Conservation (phyloP, 2,113 vertebrate genomes). For the Bucco capensis region DNA sequence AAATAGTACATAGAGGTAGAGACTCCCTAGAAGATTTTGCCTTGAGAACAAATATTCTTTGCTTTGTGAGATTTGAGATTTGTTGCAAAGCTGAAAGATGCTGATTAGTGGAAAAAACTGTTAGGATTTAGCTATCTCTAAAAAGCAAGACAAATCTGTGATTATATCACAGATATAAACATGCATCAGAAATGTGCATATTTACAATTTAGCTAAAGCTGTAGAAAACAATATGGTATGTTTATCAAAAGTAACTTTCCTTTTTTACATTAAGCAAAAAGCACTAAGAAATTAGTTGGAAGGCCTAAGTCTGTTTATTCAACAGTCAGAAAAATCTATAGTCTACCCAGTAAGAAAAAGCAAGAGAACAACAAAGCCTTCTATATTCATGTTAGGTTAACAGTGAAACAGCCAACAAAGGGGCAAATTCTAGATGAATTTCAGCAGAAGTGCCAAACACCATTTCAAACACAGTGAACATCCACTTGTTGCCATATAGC, state of each 20-base stretch:
- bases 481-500: slow-evolving; percentile 60
- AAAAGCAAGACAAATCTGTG: slow-evolving; percentile 21
- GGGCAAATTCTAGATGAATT: slow-evolving; percentile 12
- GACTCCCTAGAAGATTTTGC: neutral
- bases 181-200: neutral
- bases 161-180: neutral
- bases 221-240: neutral
- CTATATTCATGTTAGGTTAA: slow-evolving; percentile 43
- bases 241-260: neutral
- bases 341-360: slow-evolving; percentile 2
- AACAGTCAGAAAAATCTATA: neutral
- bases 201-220: neutral
- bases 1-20: slow-evolving; percentile 10
- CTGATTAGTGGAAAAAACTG: slow-evolving; percentile 6
- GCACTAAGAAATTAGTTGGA: neutral
- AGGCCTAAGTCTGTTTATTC: neutral
- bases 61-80: neutral
- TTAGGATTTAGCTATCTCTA: slow-evolving; percentile 12
- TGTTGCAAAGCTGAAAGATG: slow-evolving; percentile 6
- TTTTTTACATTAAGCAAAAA: neutral
- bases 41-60: neutral
- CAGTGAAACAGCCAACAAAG: slow-evolving; percentile 35
- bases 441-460: slow-evolving; percentile 57
- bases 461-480: slow-evolving; percentile 62
- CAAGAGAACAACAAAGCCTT: slow-evolving; percentile 17